These are phyloP conservation scores for Tenthredo livida DNA, from an alignment of 2,888 invertebrate genomes.

Conservation along the genomic window DNA sequence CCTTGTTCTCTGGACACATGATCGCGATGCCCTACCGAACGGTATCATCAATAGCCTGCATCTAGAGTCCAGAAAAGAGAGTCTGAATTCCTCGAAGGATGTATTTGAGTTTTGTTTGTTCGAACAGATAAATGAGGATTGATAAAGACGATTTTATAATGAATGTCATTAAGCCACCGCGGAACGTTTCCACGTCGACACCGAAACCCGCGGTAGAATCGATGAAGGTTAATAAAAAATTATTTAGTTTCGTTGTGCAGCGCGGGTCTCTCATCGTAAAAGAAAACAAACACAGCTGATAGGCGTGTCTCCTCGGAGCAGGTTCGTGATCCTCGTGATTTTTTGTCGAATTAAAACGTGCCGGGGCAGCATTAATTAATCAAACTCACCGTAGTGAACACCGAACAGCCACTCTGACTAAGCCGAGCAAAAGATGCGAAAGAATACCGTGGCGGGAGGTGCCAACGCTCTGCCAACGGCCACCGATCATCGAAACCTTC, in stretches of 20 bases:
- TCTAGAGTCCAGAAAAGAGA: not conserved
- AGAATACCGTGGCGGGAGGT: slow-evolving; percentile 38
- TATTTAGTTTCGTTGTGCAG: slow-evolving; percentile 10
- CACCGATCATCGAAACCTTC: slow-evolving; percentile 65
- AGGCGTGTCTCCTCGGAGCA: slow-evolving; percentile 40
- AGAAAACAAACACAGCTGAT: slow-evolving; percentile 41
- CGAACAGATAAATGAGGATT: slow-evolving; percentile 10
- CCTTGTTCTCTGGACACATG: slow-evolving; percentile 41
- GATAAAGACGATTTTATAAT: slow-evolving; percentile 19
- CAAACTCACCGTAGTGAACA: slow-evolving; percentile 55
- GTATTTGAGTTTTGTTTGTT: not conserved
- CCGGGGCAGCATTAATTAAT: slow-evolving; percentile 67
- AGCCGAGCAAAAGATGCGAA: slow-evolving; percentile 18
- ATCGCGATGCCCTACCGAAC: not conserved
- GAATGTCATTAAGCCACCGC: slow-evolving; percentile 11
- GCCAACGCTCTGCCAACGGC: slow-evolving; percentile 54
- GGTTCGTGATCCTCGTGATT: slow-evolving; percentile 40
- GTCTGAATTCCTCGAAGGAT: not conserved
- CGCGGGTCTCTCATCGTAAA: not conserved
- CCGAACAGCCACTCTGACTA: slow-evolving; percentile 31
- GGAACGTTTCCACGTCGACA: slow-evolving; percentile 26
- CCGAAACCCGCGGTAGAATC: not conserved
- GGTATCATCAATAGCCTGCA: slow-evolving; percentile 28
- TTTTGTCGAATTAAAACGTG: slow-evolving; percentile 62
- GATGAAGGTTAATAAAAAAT: not conserved